Base-by-base conservation (phyloP, 2,888 invertebrate genomes). In the Lepidocyrtoides sp. region DNA sequence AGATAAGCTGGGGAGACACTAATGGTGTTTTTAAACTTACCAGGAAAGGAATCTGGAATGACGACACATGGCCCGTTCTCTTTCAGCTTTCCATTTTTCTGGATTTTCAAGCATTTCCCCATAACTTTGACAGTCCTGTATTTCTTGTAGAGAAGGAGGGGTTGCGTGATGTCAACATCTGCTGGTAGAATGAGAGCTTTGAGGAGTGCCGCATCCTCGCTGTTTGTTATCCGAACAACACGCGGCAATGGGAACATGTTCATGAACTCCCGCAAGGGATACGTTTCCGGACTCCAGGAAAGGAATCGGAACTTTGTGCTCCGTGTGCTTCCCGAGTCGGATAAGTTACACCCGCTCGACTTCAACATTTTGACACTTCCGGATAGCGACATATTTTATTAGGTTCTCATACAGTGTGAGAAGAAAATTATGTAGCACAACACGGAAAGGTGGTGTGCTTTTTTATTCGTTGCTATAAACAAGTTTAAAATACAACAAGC, bases 41-140 rank as follows among this genome's bases (percentile, higher is more conserved):
- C 97, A 95, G 96, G 96, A 95, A 97, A 97, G 93, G 96, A 96
- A 95, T 97, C 97, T 93, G 97, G 97, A 95, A 97, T 96, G 94
- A 96, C 96, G 87, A 96, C 87, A 88, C 91, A 96, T 93, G 96
- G 96, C 20, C 96, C 96, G 17, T 96, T 96, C 93, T 95, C 94
- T 63, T 94, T 94, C 86, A 94, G 94, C 69, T 94, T 93, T 20
- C 94, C 94, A 77, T 92, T 94, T 89, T 94, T 94, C 60, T 94
- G 93, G 4, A 94, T 93, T 93, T 95, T 94, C 32, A 94, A 94
- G 82, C 96, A 96, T 84, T 96, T 96, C 10, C 96, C 97, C 95
- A 96, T 96, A 92, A 97, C 96, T 94, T 97, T 96, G 94, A 96
- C 96, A 94, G 96, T 96, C 94, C 96, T 96, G 94, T 97, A 95